Conservation (phyloP, 1,140 invertebrate genomes). For the Diabrotica virgifera region DNA sequence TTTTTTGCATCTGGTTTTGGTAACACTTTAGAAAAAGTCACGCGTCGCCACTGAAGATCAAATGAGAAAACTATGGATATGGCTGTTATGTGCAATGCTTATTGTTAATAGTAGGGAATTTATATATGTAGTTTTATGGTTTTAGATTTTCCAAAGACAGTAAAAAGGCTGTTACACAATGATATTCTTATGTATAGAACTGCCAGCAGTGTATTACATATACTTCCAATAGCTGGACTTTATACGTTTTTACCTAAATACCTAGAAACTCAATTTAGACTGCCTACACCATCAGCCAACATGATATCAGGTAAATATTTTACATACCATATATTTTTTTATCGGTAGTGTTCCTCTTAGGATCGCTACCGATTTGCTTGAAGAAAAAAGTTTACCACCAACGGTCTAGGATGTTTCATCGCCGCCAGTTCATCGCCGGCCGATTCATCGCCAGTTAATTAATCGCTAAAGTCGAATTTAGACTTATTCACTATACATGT, state of each 20-base stretch:
- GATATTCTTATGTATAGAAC: constrained; percentile 88
- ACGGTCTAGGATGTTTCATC: too few species aligned
- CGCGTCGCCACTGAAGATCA: too few species aligned
- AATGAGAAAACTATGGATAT: constrained; percentile 58
- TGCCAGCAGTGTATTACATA: constrained; percentile 82
- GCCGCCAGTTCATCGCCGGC: too few species aligned
- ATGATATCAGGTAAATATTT: constrained; percentile 78
- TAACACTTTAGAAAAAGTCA: too few species aligned
- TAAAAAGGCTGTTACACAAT: constrained; percentile 81
- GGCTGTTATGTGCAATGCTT: constrained; percentile 83
- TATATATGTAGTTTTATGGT: constrained; percentile 18
- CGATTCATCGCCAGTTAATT: too few species aligned
- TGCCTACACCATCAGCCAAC: constrained; percentile 84
- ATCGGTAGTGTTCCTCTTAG: too few species aligned
- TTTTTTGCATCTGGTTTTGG: too few species aligned
- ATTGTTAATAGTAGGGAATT: constrained; percentile 55
- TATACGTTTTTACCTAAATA: constrained; percentile 95
- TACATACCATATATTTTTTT: too few species aligned
- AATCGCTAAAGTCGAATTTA: too few species aligned
- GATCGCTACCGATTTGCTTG: too few species aligned
- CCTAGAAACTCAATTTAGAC: constrained; percentile 85
- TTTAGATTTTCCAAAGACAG: constrained; percentile 82
- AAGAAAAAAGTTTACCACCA: too few species aligned
- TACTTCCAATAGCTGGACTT: constrained; percentile 85
- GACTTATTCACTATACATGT: too few species aligned